phyloP scores from a whole-genome alignment of 2,113 vertebrate species.

The Platycercus adscitus region DNA sequence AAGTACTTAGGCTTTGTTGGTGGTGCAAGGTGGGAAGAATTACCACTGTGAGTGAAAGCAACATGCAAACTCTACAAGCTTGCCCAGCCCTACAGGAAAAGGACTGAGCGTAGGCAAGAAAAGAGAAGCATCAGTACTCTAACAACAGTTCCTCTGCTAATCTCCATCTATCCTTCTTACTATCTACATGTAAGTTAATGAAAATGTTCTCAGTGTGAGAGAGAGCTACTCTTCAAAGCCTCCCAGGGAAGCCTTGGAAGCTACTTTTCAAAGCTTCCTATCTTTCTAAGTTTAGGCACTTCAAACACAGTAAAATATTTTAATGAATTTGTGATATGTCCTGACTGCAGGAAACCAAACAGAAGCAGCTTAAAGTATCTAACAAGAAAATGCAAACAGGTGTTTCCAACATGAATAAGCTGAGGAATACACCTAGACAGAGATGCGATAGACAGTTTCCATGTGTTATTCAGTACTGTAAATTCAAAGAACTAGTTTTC shows the following conservation, averaged over 20 bases:
- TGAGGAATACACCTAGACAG: not conserved
- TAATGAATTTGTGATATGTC: not conserved
- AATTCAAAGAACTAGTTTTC: not conserved
- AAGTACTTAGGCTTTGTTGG: not conserved
- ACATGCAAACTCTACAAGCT: not conserved
- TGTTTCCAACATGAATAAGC: not conserved
- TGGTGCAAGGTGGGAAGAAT: not conserved
- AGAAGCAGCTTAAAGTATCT: not conserved
- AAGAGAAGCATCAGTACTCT: not conserved
- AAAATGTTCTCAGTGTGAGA: not conserved
- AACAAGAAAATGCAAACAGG: not conserved
- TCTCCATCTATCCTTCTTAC: not conserved
- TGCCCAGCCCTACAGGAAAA: not conserved
- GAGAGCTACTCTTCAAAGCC: not conserved
- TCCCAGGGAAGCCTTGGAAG: not conserved
- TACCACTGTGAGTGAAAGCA: not conserved
- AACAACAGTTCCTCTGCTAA: not conserved
- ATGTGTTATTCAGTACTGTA: not conserved
- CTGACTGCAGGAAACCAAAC: not conserved
- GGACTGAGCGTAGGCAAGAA: not conserved
- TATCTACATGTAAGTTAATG: not conserved
- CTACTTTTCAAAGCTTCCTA: not conserved
- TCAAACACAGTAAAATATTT: slow-evolving; percentile 7
- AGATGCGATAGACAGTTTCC: not conserved
- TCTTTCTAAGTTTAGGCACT: not conserved